Evolutionary conservation across 2,888 invertebrate species (phyloP).

Genomic region (Lordiphosa andalusiaca): DNA sequence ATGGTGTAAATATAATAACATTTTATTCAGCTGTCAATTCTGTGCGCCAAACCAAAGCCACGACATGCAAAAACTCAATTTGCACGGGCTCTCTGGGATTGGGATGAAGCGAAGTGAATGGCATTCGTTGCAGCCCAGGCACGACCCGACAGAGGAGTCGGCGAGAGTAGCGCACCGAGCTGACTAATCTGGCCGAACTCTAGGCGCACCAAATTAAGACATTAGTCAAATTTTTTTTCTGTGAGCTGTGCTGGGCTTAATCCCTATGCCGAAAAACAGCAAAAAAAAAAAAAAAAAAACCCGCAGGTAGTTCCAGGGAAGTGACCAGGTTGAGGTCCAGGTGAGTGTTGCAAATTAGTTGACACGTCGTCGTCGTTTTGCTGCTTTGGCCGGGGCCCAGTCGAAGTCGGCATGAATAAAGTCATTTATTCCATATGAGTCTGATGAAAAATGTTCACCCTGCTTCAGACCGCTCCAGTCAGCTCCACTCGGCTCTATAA

Average conservation of each 20-base stretch:
- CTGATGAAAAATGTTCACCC: slow-evolving; percentile 53
- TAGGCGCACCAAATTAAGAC: slow-evolving; percentile 52
- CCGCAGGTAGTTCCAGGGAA: slow-evolving; percentile 15
- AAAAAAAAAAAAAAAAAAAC: slow-evolving; percentile 2
- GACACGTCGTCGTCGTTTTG: slow-evolving; percentile 63
- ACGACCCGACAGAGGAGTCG: slow-evolving; percentile 37
- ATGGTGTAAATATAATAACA: slow-evolving; percentile 76
- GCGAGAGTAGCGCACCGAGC: neutral
- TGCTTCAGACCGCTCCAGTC: neutral
- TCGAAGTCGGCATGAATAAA: slow-evolving; percentile 71
- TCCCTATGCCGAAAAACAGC: slow-evolving; percentile 27
- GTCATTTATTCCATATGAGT: slow-evolving; percentile 53
- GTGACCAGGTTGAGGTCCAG: slow-evolving; percentile 28
- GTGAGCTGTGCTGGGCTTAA: slow-evolving; percentile 28
- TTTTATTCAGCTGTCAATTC: slow-evolving; percentile 77
- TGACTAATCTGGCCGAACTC: slow-evolving; percentile 13
- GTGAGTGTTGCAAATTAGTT: slow-evolving; percentile 79
- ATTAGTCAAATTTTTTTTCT: slow-evolving; percentile 40
- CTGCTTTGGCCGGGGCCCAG: slow-evolving; percentile 9
- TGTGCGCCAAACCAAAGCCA: slow-evolving; percentile 37
- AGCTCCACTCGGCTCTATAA: slow-evolving; percentile 56
- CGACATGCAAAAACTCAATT: slow-evolving; percentile 75
- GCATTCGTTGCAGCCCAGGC: slow-evolving; percentile 67
- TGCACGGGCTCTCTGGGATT: slow-evolving; percentile 36
- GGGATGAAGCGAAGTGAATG: slow-evolving; percentile 75